Evolutionary conservation across 2,113 vertebrate species (phyloP), one percentile per base, ranked within the genome.

Genomic region (Apus apus): DNA sequence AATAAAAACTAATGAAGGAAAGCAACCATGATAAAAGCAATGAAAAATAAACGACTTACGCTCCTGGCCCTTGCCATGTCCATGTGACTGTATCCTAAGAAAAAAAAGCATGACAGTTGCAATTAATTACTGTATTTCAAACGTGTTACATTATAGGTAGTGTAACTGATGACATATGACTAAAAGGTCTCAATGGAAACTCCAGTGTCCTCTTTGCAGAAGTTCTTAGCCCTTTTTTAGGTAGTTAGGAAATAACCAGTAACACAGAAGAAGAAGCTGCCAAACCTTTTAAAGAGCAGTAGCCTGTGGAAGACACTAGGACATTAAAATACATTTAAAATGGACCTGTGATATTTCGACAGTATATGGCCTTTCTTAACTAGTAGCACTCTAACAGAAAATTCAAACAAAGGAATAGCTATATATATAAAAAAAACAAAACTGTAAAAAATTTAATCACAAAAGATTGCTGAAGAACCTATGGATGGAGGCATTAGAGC

Each of bases 41-140:
- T 14, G 54, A 71, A 40, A 38, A 0, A 11, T 9, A 29, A 61
- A 36, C 5, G 13, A 98, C 98, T 98, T 97, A 99, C 99, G 99
- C 99, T 98, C 99, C 98, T 20, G 99, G 99, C 9, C 99, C 99
- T 97, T 99, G 99, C 99, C 99, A 99, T 0, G 99, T 99, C 99
- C 99, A 99, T 3, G 99, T 99, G 94, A 99, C 99, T 22, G 99
- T 98, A 96, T 99, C 99, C 99, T 99, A 90, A 32, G 82, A 53
- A 83, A 75, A 38, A 34, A 54, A 90, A 61, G n/a, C 13, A 65
- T 50, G 30, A 95, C 4, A 93, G 68, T n/a, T 67, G 21, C 25
- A 82, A 77, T 94, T 67, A 87, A 84, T 91, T 72, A 56, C 7
- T 79, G 48, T 34, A 46, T 25, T 51, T 79, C 11, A 61, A 57